phyloP scores from a whole-genome alignment of 53 echinoderm and acorn worm species.

The Echinarachnius parma region DNA sequence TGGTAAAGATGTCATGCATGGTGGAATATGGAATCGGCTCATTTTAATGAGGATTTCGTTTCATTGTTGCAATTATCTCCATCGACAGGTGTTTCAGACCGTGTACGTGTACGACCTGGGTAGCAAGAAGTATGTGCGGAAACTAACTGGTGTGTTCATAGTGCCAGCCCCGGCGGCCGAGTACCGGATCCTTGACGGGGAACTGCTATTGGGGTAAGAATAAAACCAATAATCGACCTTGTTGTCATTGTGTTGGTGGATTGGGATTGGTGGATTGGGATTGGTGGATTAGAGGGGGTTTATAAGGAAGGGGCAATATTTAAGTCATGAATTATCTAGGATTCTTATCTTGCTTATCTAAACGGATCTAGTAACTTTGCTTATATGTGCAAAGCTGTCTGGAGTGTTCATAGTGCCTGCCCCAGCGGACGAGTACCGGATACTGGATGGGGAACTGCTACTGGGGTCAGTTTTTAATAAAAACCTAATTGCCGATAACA shows the following conservation, averaged over 20 bases:
- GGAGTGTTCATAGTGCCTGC: slow-evolving; percentile 90
- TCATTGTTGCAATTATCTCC: slow-evolving; percentile 28
- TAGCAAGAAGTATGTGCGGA: slow-evolving; percentile 87
- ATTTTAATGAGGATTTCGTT: too few relatives aligned
- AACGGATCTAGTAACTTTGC: too few relatives aligned
- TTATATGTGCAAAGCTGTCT: too few relatives aligned
- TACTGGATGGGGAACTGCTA: slow-evolving; percentile 81
- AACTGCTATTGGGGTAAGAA: slow-evolving; percentile 67
- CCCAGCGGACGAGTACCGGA: slow-evolving; percentile 82
- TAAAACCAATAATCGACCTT: too few relatives aligned
- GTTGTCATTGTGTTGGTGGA: too few relatives aligned
- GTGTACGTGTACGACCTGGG: slow-evolving; percentile 85
- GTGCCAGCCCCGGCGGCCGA: slow-evolving; percentile 90
- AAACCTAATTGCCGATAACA: too few relatives aligned
- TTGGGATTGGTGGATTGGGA: too few relatives aligned
- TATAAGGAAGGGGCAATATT: too few relatives aligned
- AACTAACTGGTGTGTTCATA: slow-evolving; percentile 82
- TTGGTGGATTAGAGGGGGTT: too few relatives aligned
- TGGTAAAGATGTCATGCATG: too few relatives aligned
- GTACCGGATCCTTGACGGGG: slow-evolving; percentile 81
- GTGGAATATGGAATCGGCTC: too few relatives aligned
- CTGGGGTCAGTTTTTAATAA: slow-evolving; percentile 50
- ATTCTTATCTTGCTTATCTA: too few relatives aligned
- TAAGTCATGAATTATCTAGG: slow-evolving; percentile 83
- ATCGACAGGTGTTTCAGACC: slow-evolving; percentile 76